These are phyloP conservation scores for Druon quercuslanigerum DNA, from an alignment of 1,140 invertebrate genomes.

Conservation along the genomic window DNA sequence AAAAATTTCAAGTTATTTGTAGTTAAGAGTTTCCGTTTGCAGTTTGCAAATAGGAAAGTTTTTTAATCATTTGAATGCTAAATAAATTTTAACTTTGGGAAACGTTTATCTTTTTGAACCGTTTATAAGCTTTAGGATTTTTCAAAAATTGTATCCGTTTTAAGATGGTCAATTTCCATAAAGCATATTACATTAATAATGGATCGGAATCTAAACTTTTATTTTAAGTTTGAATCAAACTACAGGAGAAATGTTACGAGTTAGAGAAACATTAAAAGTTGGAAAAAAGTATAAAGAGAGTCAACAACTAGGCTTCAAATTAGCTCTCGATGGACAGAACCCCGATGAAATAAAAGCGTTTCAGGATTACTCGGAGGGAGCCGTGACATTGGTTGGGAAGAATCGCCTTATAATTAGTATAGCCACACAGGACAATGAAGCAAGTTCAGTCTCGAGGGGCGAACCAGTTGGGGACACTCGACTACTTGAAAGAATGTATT, in stretches of 20 bases:
- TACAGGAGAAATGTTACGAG: neutral
- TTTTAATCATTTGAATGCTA: too few species aligned
- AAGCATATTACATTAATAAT: too few species aligned
- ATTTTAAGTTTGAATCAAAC: neutral
- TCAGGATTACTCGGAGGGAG: constrained; percentile 68
- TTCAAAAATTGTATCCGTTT: too few species aligned
- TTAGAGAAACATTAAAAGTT: constrained; percentile 8
- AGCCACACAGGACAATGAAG: constrained; percentile 55
- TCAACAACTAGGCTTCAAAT: constrained; percentile 18
- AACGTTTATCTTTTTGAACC: too few species aligned
- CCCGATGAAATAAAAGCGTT: constrained; percentile 23
- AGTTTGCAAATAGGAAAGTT: too few species aligned
- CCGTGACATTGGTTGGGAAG: constrained; percentile 49
- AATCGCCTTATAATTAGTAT: constrained; percentile 62
- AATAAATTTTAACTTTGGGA: too few species aligned
- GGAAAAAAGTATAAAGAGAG: neutral
- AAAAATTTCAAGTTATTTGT: too few species aligned
- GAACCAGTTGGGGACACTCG: constrained; percentile 34
- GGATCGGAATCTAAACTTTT: too few species aligned
- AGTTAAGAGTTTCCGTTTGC: too few species aligned
- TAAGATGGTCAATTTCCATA: too few species aligned
- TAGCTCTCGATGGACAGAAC: constrained; percentile 29
- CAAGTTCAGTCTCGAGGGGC: constrained; percentile 46
- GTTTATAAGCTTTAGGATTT: too few species aligned
- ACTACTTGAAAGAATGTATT: constrained; percentile 20